These are phyloP conservation scores for Sciaenops ocellatus DNA, from an alignment of 2,797 vertebrate genomes.

Conservation along the genomic window DNA sequence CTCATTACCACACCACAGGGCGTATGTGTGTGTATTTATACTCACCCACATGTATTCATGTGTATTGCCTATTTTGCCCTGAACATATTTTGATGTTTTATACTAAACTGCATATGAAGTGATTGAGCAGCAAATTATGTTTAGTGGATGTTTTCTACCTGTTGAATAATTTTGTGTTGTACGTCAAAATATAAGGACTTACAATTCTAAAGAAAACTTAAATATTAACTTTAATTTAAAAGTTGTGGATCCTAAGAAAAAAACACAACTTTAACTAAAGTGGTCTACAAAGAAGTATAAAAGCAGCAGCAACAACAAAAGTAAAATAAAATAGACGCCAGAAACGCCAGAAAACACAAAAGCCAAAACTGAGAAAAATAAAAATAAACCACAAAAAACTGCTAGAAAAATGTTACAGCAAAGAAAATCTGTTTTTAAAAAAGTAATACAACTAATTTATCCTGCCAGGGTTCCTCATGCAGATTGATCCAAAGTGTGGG, in stretches of 20 bases:
- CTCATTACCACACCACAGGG: constrained; percentile 56
- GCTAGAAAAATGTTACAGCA: not conserved
- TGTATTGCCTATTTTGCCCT: not conserved
- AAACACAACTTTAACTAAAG: not conserved
- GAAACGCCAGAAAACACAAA: not conserved
- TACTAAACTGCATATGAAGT: not conserved
- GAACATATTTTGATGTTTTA: constrained; percentile 20
- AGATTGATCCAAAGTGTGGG: constrained; percentile 35
- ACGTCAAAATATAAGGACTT: not conserved
- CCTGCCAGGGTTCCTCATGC: constrained; percentile 25
- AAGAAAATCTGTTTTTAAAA: constrained; percentile 1
- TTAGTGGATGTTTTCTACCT: not conserved
- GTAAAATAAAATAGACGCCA: not conserved
- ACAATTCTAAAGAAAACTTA: too few relatives aligned
- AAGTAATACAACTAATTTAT: constrained; percentile 2
- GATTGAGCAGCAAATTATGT: not conserved
- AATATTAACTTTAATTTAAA: not conserved
- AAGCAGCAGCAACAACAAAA: not conserved
- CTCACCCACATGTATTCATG: constrained; percentile 2
- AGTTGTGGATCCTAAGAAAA: not conserved
- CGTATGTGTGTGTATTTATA: constrained; percentile 46
- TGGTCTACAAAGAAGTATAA: not conserved
- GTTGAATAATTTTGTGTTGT: not conserved
- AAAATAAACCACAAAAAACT: constrained; percentile 13
- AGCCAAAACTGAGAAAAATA: not conserved